Base-by-base conservation (phyloP, 2,888 invertebrate species). In the Marronus borbonicus region DNA sequence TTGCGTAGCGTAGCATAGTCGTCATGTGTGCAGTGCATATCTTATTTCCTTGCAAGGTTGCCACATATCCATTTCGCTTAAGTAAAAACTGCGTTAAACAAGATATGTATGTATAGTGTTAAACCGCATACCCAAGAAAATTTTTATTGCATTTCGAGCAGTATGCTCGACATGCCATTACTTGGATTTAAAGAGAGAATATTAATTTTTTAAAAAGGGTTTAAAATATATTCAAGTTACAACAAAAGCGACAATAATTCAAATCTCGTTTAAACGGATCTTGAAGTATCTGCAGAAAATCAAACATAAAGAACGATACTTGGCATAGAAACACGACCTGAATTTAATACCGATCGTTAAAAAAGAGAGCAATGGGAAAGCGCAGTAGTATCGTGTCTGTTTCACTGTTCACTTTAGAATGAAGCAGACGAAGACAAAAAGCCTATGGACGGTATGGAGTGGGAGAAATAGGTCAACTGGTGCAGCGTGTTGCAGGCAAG, bases 391-490 rank as follows among this genome's bases (percentile, higher is more conserved):
- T 64, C 72, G 52, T 77, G 44, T 52, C 17, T 69, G 7, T 55
- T 60, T 12, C 3, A 49, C 28, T 44, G 24, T 24, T 68, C 60
- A 44, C 17, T 55, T 36, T 20, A 39, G 60, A 44, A 60, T 31
- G 60, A 74, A 39, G 20, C 24, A 72, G 77, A 76, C 20, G 44
- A 70, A 64, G 72, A 77, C n/a, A 64, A 70, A 77, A 65, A 39
- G 20, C 62, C 72, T 62, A 62, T 64, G 50, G 72, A 52, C 49
- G 65, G 24, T 31, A 17, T 36, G 28, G 66, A 58, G 76, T 52
- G 77, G 77, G 77, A 64, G 77, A 77, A 77, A 77, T 77, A 49
- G 77, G 77, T 77, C 77, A 77, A 70, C 60, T 77, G 64, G 70
- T 70, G 77, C 77, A 77, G 77, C 77, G 60, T 52, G 72, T 60